Evolutionary conservation across 2,797 vertebrate species (phyloP).

Genomic region (Galago senegalensis): DNA sequence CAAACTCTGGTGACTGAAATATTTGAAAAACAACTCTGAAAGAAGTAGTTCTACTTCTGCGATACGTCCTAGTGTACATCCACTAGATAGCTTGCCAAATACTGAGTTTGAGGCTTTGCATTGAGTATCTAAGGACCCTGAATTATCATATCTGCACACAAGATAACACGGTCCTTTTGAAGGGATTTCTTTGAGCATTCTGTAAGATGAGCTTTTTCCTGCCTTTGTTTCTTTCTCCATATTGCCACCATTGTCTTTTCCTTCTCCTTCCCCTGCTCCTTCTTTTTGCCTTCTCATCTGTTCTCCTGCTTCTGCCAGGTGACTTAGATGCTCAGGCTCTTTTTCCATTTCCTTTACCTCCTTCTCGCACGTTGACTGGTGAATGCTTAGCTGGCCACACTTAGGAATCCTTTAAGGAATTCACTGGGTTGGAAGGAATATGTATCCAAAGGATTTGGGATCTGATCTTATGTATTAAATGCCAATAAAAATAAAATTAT

Average conservation of each 20-base stretch:
- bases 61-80: not conserved
- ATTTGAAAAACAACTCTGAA: conserved; percentile 38
- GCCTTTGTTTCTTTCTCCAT: not conserved
- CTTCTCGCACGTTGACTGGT: not conserved
- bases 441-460: not conserved
- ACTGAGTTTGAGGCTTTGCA: not conserved
- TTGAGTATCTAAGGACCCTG: not conserved
- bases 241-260: too few species aligned
- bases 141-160: not conserved
- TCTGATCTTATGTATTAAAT: not conserved
- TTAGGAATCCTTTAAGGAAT: not conserved
- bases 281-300: not conserved
- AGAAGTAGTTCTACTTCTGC: not conserved
- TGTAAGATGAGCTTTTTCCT: not conserved
- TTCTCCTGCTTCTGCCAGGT: conserved; percentile 41
- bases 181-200: not conserved
- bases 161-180: not conserved
- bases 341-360: conserved; percentile 27
- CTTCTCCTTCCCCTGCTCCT: not conserved
- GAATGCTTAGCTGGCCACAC: not conserved
- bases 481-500: not conserved
- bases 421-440: not conserved
- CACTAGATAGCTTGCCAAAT: not conserved
- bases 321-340: not conserved
- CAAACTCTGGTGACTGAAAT: not conserved